phyloP scores from a whole-genome alignment of 1,140 invertebrate genomes.

The Psix sp. region DNA sequence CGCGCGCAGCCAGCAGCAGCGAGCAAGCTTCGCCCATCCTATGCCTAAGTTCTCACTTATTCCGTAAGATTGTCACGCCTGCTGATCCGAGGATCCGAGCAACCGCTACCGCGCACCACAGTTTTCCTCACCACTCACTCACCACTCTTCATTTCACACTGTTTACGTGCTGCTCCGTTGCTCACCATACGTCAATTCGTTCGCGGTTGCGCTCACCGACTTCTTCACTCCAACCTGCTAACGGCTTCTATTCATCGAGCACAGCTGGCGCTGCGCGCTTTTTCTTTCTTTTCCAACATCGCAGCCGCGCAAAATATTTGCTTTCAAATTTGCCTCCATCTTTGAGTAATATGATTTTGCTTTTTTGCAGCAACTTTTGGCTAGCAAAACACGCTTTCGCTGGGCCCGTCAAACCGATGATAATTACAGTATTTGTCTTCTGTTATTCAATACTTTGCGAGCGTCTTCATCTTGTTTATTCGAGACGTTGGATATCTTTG shows the following conservation, averaged over 20 bases:
- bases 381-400: too few relatives aligned
- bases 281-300: too few relatives aligned
- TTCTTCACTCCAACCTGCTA: neutral
- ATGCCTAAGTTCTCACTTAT: neutral
- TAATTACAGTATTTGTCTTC: too few relatives aligned
- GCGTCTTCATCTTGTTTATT: too few relatives aligned
- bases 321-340: too few relatives aligned
- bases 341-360: too few relatives aligned
- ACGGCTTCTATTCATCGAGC: neutral
- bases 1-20: neutral
- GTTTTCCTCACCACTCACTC: neutral
- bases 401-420: too few relatives aligned
- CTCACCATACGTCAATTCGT: conserved; percentile 29
- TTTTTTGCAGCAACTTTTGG: too few relatives aligned
- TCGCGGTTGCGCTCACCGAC: conserved; percentile 14
- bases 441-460: too few relatives aligned
- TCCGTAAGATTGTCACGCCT: neutral
- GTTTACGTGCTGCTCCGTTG: conserved; percentile 41
- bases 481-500: too few relatives aligned
- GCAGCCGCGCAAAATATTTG: too few relatives aligned
- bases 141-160: conserved; percentile 3
- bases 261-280: neutral
- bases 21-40: neutral
- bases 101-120: conserved; percentile 12
- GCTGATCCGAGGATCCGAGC: conserved; percentile 13